Conservation (phyloP, 2,113 vertebrate species). For the Pholis gunnellus region DNA sequence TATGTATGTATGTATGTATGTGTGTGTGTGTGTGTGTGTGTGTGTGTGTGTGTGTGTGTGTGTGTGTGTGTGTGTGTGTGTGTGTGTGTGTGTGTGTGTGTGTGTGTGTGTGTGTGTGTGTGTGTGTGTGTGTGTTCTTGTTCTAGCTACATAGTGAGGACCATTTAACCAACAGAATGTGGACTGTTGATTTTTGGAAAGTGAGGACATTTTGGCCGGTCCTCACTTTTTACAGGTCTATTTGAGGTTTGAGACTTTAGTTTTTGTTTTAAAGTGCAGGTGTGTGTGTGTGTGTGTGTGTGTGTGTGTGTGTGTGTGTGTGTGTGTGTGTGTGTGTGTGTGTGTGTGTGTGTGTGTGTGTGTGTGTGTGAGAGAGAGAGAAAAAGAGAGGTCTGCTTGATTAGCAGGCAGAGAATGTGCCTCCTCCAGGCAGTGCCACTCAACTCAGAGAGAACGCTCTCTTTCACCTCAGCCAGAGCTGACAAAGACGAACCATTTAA, state of each 20-base stretch:
- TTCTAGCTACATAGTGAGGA: neutral
- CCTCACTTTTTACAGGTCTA: neutral
- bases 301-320: neutral
- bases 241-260: neutral
- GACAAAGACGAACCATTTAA: slow-evolving; percentile 58
- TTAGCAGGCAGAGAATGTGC: slow-evolving; percentile 65
- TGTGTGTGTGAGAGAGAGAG: neutral
- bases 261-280: neutral
- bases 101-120: slow-evolving; percentile 1
- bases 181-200: no score
- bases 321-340: neutral
- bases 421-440: slow-evolving; percentile 50
- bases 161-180: neutral
- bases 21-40: slow-evolving; percentile 3
- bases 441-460: slow-evolving; percentile 57
- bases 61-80: neutral
- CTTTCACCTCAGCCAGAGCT: slow-evolving; percentile 57
- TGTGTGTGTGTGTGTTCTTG: neutral
- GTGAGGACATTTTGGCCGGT: neutral
- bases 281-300: neutral
- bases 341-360: neutral
- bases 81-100: slow-evolving; percentile 6
- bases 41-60: slow-evolving; percentile 12
- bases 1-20: neutral
- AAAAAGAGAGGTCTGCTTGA: slow-evolving; percentile 38